Evolutionary conservation across 2,888 invertebrate species (phyloP), one percentile per base, ranked within the genome.

Genomic region (Schizotus pectinicornis): DNA sequence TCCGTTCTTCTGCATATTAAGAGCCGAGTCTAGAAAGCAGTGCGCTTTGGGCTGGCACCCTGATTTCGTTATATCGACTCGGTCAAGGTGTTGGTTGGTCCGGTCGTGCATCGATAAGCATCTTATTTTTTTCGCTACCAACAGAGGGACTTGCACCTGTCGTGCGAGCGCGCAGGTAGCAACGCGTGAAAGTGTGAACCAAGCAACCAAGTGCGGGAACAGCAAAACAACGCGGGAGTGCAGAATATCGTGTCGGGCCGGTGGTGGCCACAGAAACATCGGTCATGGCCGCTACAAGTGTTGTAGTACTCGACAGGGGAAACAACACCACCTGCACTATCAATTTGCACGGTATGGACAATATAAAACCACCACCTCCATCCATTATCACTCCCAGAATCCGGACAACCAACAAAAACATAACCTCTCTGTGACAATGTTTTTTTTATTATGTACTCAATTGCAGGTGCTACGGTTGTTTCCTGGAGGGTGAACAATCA

Each of bases 401-500:
- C 38, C 13, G 9, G 13, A 41, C 43, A 57, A 54, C 69, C 65
- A 71, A 74, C 65, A 67, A 63, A 56, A 67, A 73, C 73, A 70
- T 74, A 75, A 74, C 74, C 74, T 74, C 50, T 53, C 53, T 38
- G 38, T 52, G 36, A 48, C 36, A 37, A 49, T 43, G 30, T 49
- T 6, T 56, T 46, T 49, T 53, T 52, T 57, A 36, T 36, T 31
- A n/a, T 37, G 32, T 30, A 11, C 14, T 2, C n/a, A 12, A 11
- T 73, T 86, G 60, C 81, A 96, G 96, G 96, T 80, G 95, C 96
- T 65, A 97, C 96, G 55, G 92, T 97, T 65, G 95, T 95, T 67
- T 96, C 96, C 77, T 97, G 96, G 96, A 85, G 95, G 74, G 95
- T 95, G 63, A 93, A 94, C 81, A 96, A 95, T 82, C 94, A 95